A percentile compares a stretch with the other conserved stretches of the same genome.
These are phyloP conservation scores for Trachops cirrhosus DNA, from an alignment of 2,797 vertebrate species.

Conservation along the genomic window DNA sequence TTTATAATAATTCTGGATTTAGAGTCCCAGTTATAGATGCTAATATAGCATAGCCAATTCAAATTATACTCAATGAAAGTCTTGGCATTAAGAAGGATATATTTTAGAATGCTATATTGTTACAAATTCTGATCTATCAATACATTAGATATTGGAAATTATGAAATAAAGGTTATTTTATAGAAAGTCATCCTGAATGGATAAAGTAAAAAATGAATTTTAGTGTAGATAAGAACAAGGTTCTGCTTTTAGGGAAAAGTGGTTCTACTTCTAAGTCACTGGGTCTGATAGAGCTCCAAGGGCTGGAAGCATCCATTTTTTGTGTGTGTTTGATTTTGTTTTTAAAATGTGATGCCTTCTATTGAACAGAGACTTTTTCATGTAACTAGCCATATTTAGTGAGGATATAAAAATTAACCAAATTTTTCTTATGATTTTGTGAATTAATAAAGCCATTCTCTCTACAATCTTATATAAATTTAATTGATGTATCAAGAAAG, in stretches of 20 bases:
- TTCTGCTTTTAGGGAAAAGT: background rate
- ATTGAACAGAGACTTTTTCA: background rate
- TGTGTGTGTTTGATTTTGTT: background rate
- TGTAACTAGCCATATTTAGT: background rate
- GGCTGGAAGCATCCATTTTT: background rate
- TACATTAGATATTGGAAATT: background rate
- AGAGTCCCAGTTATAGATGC: background rate
- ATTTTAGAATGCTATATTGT: background rate
- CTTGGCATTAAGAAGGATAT: background rate
- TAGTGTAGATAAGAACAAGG: background rate
- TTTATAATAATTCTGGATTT: constrained; percentile 8
- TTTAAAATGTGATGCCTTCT: background rate
- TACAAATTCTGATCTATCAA: background rate
- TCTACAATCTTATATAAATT: background rate
- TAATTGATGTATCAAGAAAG: background rate
- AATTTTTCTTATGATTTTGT: background rate
- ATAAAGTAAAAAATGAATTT: background rate
- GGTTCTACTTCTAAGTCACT: background rate
- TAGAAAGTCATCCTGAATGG: background rate
- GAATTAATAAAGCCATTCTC: background rate
- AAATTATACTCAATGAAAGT: background rate
- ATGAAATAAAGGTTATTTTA: background rate
- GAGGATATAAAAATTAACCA: background rate
- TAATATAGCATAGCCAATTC: background rate
- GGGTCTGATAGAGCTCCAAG: background rate